Evolutionary conservation across 2,888 invertebrate species (phyloP), one percentile per base, ranked within the genome.

Genomic region (Tanytarsus gracilentus): DNA sequence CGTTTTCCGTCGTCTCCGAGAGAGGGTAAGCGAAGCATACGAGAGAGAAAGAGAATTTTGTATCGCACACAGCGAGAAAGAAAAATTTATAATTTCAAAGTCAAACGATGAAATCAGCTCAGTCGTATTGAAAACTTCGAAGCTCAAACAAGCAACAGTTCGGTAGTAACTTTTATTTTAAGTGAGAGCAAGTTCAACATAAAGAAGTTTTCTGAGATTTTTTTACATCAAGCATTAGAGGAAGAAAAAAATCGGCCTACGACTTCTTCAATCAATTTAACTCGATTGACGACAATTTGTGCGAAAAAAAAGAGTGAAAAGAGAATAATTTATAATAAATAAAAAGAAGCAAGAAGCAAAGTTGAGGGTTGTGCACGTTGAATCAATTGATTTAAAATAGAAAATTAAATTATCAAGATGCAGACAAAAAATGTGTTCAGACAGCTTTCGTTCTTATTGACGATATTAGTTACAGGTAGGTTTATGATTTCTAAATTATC

Each of bases 401-500:
- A 2, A n/a, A 30, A 11, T 36, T 14, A 33, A 30, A 48, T 40
- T 23, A 30, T 36, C 39, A 58, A 26, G 40, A 58, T 58, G 48
- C 39, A 39, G 40, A 9, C 18, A 44, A 44, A 44, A 18, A 44
- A 44, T 44, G 18, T 58, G 27, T 58, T 58, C 26, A 44, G 48
- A 18, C 44, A 58, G 58, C 29, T 48, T 16, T 44, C 48, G 16
- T 16, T 58, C 18, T 21, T 58, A 5, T 18, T 48, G 21, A 58
- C 58, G 23, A 16, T 58, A 29, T 44, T 58, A 58, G 48, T 58
- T 58, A 58, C 58, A 58, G 58, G 58, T 58, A 48, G 30, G 58
- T n/a, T n/a, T n/a, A n/a, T n/a, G n/a, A n/a, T n/a, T n/a, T n/a
- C n/a, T n/a, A n/a, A n/a, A n/a, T n/a, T n/a, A n/a, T n/a, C n/a